These are phyloP conservation scores for Aphis craccivora DNA, from an alignment of 1,140 invertebrate species.

Conservation along the genomic window DNA sequence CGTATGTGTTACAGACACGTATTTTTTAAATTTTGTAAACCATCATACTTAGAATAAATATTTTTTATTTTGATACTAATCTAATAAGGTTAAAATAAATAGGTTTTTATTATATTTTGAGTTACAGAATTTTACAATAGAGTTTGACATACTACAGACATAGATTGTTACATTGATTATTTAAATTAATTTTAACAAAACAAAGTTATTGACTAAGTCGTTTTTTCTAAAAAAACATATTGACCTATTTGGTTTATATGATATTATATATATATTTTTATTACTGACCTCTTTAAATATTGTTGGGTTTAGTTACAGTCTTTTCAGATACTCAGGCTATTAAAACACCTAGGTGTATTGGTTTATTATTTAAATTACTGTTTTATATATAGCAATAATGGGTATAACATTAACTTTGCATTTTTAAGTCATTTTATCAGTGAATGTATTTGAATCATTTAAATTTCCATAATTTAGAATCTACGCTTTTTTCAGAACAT, in stretches of 20 bases:
- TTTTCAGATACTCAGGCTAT: background rate
- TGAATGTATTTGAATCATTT: constrained; percentile 10
- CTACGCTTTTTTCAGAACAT: background rate
- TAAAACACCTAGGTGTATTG: background rate
- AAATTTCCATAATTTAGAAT: background rate
- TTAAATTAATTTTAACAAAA: background rate
- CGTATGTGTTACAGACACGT: background rate
- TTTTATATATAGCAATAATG: background rate
- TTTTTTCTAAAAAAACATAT: background rate
- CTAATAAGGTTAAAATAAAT: background rate
- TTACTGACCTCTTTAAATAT: background rate
- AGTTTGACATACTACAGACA: background rate
- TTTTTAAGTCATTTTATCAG: constrained; percentile 14
- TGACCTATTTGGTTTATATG: background rate
- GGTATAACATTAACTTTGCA: constrained; percentile 1
- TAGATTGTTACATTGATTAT: background rate
- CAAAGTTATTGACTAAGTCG: background rate
- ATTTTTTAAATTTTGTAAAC: background rate
- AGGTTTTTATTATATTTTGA: background rate
- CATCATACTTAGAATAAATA: background rate
- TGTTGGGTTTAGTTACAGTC: background rate
- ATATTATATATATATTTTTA: background rate
- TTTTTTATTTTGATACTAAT: background rate
- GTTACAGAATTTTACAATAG: background rate
- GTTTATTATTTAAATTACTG: constrained; percentile 14